Percentiles rank a stretch among this genome's conserved stretches.
phyloP scores from a whole-genome alignment of 2,797 vertebrate genomes.

The Leuciscus waleckii region DNA sequence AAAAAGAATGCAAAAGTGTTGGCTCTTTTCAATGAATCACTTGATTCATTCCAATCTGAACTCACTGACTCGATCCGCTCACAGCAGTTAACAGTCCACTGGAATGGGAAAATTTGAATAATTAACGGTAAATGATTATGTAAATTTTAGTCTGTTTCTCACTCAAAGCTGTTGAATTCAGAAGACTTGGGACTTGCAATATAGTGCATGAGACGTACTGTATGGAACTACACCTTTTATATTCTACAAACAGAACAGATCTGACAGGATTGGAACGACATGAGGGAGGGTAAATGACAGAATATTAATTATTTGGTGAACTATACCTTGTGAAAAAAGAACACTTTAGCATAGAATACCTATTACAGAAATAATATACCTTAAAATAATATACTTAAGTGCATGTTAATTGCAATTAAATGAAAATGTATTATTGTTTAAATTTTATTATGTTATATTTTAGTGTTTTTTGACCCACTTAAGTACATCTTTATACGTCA shows the following conservation, averaged over 20 bases:
- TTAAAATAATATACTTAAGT: too few relatives aligned
- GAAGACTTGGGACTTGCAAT: neutral
- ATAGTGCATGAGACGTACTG: neutral
- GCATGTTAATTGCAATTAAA: neutral
- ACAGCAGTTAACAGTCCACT: too few relatives aligned
- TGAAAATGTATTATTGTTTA: neutral
- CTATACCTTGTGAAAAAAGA: neutral
- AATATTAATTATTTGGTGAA: neutral
- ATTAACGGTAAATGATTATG: too few relatives aligned
- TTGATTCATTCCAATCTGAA: neutral
- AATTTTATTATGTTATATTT: neutral
- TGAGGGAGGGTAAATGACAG: neutral
- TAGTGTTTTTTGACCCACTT: neutral
- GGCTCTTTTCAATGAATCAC: neutral
- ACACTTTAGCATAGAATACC: neutral
- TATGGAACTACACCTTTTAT: neutral
- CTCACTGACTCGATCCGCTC: too few relatives aligned
- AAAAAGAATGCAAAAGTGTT: neutral
- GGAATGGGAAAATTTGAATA: too few relatives aligned
- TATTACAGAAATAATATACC: too few relatives aligned
- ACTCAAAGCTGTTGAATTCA: neutral
- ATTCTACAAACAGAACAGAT: neutral
- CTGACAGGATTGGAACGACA: neutral
- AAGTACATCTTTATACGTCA: neutral
- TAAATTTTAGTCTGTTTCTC: neutral